These are phyloP conservation scores for Drosophila conformis DNA, from an alignment of 2,888 invertebrate species.

Conservation along the genomic window DNA sequence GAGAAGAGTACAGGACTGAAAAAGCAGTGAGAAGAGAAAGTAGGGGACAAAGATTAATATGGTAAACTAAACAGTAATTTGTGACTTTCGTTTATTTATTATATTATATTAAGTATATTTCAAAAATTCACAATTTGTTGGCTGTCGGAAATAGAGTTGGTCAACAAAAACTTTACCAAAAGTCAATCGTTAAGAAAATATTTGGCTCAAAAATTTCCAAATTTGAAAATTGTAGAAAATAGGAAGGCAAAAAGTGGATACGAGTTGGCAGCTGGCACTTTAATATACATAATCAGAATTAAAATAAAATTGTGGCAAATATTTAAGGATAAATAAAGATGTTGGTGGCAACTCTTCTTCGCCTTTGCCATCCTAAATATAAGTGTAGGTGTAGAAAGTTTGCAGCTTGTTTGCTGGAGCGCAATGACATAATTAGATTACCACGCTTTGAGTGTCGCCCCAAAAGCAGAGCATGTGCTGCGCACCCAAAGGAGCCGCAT, in stretches of 20 bases:
- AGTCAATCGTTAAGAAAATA: neutral
- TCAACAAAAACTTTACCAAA: neutral
- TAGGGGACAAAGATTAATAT: too few species aligned
- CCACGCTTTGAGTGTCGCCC: conserved; percentile 10
- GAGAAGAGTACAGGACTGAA: neutral
- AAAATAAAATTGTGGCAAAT: neutral
- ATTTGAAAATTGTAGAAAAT: neutral
- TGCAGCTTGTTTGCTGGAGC: conserved; percentile 19
- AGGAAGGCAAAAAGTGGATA: accelerated
- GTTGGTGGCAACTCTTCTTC: too few species aligned
- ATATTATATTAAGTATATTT: neutral
- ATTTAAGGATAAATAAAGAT: neutral
- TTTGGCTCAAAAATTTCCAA: neutral
- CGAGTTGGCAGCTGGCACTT: neutral
- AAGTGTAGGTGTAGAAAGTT: neutral
- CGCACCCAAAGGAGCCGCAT: neutral
- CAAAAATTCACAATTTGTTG: neutral
- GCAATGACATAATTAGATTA: conserved; percentile 55
- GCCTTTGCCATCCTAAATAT: neutral
- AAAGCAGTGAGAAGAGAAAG: neutral
- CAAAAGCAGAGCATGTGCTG: conserved; percentile 6
- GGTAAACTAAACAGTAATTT: neutral
- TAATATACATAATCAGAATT: neutral
- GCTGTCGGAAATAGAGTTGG: neutral
- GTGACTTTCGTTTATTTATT: neutral